A percentile compares a stretch with the other conserved stretches of the same genome.
Conservation (phyloP, 2,797 vertebrate genomes). For the Rhynchotus rufescens region DNA sequence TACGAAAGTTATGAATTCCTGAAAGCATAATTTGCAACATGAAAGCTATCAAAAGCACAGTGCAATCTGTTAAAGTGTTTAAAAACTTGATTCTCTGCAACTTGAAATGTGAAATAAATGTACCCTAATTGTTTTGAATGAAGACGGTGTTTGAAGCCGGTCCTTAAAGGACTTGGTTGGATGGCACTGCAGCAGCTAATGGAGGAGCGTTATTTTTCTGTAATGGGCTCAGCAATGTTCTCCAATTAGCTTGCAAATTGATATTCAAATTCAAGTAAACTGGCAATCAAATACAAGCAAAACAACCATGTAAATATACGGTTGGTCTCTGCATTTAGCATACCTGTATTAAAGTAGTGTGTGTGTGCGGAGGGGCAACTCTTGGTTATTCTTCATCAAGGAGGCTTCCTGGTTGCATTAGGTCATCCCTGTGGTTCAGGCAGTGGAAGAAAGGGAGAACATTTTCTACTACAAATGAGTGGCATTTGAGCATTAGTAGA, state of each 20-base stretch:
- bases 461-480: background rate
- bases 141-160: slow-evolving; percentile 31
- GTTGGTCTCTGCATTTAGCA: slow-evolving; percentile 11
- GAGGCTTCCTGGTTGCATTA: background rate
- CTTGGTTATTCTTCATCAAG: background rate
- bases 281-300: slow-evolving; percentile 66
- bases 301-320: slow-evolving; percentile 45
- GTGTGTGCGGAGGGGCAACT: background rate
- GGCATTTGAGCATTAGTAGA: background rate
- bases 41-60: slow-evolving; percentile 45
- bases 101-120: slow-evolving; percentile 69
- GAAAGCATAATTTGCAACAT: slow-evolving; percentile 44
- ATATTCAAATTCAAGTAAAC: slow-evolving; percentile 72
- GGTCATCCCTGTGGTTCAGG: background rate
- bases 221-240: slow-evolving; percentile 58
- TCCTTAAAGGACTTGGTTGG: slow-evolving; percentile 50
- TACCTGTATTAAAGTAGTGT: slow-evolving; percentile 15
- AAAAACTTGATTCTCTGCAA: slow-evolving; percentile 55
- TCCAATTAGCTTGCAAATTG: slow-evolving; percentile 69
- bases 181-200: slow-evolving; percentile 34
- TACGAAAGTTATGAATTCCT: slow-evolving; percentile 57
- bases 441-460: background rate
- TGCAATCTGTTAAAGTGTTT: slow-evolving; percentile 61
- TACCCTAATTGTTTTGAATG: slow-evolving; percentile 62
- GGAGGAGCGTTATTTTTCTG: slow-evolving; percentile 50